Percentiles rank a stretch among this genome's conserved stretches.
These are phyloP conservation scores for Eubasilissa regina DNA, from an alignment of 1,140 invertebrate genomes.

Conservation along the genomic window DNA sequence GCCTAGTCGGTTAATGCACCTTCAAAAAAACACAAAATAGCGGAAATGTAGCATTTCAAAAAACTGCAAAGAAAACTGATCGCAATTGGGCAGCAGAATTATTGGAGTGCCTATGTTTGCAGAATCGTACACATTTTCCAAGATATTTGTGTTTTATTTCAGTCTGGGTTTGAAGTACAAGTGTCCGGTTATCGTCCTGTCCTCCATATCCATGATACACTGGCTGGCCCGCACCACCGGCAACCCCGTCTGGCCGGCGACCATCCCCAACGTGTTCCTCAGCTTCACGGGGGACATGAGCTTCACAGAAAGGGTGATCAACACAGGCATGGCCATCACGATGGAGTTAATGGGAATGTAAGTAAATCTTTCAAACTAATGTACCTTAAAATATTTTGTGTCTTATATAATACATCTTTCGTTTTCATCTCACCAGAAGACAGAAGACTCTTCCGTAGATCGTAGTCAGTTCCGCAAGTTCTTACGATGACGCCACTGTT, in stretches of 20 bases:
- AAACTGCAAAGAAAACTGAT: not conserved
- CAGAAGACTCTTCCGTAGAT: not conserved
- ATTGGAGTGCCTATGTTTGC: too few species aligned
- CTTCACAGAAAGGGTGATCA: conserved; percentile 43
- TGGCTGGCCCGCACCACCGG: conserved; percentile 50
- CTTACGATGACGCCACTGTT: not conserved
- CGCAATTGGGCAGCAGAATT: not conserved
- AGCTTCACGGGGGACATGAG: conserved; percentile 41
- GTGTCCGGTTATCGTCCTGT: conserved; percentile 50
- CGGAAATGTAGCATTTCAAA: not conserved
- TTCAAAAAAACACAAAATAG: not conserved
- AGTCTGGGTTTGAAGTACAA: conserved; percentile 51
- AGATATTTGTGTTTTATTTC: conserved; percentile 19
- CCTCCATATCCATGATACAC: conserved; percentile 52
- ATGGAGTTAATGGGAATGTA: conserved; percentile 49
- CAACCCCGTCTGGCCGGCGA: conserved; percentile 52
- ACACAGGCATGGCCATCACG: conserved; percentile 45
- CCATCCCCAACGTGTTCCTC: conserved; percentile 56
- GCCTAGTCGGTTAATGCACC: not conserved
- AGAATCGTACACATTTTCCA: not conserved
- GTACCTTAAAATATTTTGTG: not conserved
- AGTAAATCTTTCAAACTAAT: not conserved
- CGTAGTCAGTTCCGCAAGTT: not conserved
- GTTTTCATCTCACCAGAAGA: not conserved
- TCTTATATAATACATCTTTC: not conserved